Evolutionary conservation across 2,888 invertebrate species (phyloP).

Genomic region (Quadroppia sp.): DNA sequence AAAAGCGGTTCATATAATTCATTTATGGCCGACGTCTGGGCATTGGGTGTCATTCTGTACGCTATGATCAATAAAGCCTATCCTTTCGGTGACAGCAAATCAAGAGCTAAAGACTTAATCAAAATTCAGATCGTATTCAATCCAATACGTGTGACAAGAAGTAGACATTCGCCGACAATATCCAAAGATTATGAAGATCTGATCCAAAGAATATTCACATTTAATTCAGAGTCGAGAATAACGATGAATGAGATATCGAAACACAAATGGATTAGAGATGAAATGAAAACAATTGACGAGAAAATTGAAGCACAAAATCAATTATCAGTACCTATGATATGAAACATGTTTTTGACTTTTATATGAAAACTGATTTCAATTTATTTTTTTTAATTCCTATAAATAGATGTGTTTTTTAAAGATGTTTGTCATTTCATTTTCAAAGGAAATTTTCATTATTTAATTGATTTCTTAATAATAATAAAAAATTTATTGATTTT

Average conservation of each 20-base stretch:
- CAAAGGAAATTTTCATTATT: no score
- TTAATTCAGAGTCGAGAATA: neutral
- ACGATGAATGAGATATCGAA: neutral
- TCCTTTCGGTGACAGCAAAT: constrained; percentile 17
- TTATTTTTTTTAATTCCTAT: no score
- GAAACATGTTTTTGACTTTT: no score
- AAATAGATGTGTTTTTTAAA: no score
- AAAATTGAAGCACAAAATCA: neutral
- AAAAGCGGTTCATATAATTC: constrained; percentile 27
- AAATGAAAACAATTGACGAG: neutral
- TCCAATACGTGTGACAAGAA: neutral
- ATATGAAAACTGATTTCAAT: no score
- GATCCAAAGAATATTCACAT: neutral
- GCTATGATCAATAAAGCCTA: constrained; percentile 39
- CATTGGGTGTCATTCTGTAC: constrained; percentile 41
- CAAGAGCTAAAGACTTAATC: neutral
- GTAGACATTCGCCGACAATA: neutral
- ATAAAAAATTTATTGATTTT: no score
- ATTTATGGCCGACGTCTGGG: constrained; percentile 39
- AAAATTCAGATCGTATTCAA: neutral
- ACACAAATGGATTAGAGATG: neutral
- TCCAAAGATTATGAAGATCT: neutral
- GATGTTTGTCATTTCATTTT: no score
- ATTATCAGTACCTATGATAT: no score
- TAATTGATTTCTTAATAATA: no score